A percentile compares a stretch with the other conserved stretches of the same genome.
These are phyloP conservation scores for Cryptoblepharus egeriae DNA, from an alignment of 2,797 vertebrate species.

Conservation along the genomic window DNA sequence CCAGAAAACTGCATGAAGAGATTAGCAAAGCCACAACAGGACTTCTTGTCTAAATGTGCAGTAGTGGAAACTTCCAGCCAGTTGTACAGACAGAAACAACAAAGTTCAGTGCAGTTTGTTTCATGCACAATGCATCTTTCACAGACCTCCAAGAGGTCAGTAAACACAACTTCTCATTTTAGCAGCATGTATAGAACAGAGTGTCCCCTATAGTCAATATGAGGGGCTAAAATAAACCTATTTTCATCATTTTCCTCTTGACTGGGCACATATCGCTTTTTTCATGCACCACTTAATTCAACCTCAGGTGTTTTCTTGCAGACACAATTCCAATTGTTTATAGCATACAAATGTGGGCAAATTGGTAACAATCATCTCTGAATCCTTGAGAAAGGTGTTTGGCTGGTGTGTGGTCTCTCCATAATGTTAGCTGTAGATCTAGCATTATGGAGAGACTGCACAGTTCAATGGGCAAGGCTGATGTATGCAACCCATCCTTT, in stretches of 20 bases:
- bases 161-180: background rate
- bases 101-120: background rate
- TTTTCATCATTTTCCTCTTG: background rate
- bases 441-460: too few species aligned
- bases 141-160: background rate
- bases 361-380: background rate
- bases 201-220: background rate
- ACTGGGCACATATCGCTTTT: background rate
- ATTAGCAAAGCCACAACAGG: background rate
- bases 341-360: background rate
- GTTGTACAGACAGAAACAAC: background rate
- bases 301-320: background rate
- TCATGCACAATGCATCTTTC: accelerated
- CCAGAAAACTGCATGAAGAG: accelerated
- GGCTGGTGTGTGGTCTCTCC: too few species aligned
- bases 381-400: background rate
- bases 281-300: background rate
- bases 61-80: background rate
- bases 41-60: background rate
- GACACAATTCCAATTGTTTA: background rate
- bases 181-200: background rate
- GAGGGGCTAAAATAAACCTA: background rate
- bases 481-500: background rate
- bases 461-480: background rate
- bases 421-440: too few species aligned